Percentiles rank a stretch among this genome's conserved stretches.
These are phyloP conservation scores for Eilema depressum DNA, from an alignment of 2,888 invertebrate species.

Conservation along the genomic window DNA sequence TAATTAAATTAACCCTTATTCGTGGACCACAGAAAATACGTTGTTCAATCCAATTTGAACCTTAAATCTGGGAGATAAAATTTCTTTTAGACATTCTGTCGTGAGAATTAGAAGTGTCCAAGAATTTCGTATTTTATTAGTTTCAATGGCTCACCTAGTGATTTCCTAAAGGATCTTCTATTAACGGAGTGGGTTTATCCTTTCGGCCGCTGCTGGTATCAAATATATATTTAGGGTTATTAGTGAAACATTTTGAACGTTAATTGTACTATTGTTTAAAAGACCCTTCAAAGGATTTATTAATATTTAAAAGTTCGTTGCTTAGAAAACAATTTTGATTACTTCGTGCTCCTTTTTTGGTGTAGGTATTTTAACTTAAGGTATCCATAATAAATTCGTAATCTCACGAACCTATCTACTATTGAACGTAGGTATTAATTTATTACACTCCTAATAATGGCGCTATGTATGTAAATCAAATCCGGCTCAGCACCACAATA, in stretches of 20 bases:
- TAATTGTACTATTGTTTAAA: conserved; percentile 41
- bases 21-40: conserved; percentile 63
- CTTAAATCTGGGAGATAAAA: conserved; percentile 57
- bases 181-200: conserved; percentile 68
- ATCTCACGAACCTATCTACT: too few species aligned
- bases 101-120: conserved; percentile 62
- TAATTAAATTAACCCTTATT: conserved; percentile 80
- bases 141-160: conserved; percentile 69
- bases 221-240: conserved; percentile 64
- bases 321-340: not conserved
- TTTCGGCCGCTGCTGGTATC: conserved; percentile 55
- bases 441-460: too few species aligned
- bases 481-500: too few species aligned
- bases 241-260: conserved; percentile 49
- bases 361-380: too few species aligned
- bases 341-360: not conserved
- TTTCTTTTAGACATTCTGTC: conserved; percentile 49
- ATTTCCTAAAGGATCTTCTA: conserved; percentile 70
- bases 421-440: too few species aligned
- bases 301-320: conserved; percentile 45
- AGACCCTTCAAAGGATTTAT: conserved; percentile 34
- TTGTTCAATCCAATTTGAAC: conserved; percentile 61
- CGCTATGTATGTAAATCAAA: too few species aligned
- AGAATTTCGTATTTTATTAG: conserved; percentile 75
- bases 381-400: too few species aligned